A percentile compares a stretch with the other conserved stretches of the same genome.
phyloP scores from a whole-genome alignment of 2,888 invertebrate species.

The Cephalotes varians region DNA sequence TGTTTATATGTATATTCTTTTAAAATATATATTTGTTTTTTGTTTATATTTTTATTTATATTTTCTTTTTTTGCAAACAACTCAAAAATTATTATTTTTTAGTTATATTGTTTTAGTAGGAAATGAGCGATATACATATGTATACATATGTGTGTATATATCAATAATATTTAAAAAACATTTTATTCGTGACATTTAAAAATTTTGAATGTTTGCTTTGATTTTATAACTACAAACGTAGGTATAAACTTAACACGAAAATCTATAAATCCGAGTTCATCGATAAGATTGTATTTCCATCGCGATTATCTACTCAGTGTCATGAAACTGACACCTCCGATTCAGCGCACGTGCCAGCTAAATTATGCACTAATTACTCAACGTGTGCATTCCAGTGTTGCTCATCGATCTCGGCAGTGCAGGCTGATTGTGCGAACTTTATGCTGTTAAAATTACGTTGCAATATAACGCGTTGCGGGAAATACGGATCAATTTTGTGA shows the following conservation, averaged over 20 bases:
- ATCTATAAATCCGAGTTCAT: conserved; percentile 25
- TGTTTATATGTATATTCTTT: too few relatives aligned
- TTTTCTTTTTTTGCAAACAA: too few relatives aligned
- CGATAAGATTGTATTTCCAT: conserved; percentile 24
- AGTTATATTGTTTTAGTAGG: too few relatives aligned
- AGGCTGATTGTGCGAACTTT: conserved; percentile 77
- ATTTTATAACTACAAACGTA: not conserved
- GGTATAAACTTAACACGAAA: not conserved
- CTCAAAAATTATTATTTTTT: too few relatives aligned
- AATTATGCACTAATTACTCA: conserved; percentile 66
- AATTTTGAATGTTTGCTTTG: not conserved
- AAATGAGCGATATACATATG: too few relatives aligned
- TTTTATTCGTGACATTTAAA: not conserved
- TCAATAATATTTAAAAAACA: not conserved
- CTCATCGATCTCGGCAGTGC: conserved; percentile 74
- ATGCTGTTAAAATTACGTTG: conserved; percentile 62
- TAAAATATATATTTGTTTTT: too few relatives aligned
- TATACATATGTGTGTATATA: not conserved
- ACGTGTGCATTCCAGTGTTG: conserved; percentile 63
- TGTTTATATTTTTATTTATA: too few relatives aligned
- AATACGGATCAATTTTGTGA: conserved; percentile 23
- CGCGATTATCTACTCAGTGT: conserved; percentile 39
- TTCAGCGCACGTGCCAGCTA: conserved; percentile 41
- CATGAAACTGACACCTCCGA: conserved; percentile 47
- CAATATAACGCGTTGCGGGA: conserved; percentile 29